Percentiles rank a stretch among this genome's conserved stretches.
Conservation (phyloP, 1,140 invertebrate genomes). For the Latrodectus geometricus region DNA sequence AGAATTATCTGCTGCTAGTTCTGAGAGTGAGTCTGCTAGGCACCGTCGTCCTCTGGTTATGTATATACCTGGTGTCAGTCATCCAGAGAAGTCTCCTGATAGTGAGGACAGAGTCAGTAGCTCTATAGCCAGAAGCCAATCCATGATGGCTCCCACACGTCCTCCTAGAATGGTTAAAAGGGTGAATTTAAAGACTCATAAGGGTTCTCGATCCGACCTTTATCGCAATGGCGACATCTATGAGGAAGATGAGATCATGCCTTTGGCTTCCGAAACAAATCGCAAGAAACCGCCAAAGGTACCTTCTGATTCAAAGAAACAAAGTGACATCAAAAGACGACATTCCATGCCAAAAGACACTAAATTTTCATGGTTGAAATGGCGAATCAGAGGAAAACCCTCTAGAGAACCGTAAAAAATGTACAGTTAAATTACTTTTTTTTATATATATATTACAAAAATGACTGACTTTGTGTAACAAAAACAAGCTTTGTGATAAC, state of each 20-base stretch:
- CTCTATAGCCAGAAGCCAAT: constrained; percentile 54
- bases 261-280: constrained; percentile 45
- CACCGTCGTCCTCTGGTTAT: constrained; percentile 50
- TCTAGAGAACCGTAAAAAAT: constrained; percentile 58
- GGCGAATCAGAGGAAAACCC: constrained; percentile 62
- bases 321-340: constrained; percentile 56
- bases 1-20: constrained; percentile 51
- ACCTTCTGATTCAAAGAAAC: constrained; percentile 41
- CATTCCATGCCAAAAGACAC: constrained; percentile 62
- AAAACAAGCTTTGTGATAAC: neutral
- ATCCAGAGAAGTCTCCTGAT: constrained; percentile 40
- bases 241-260: constrained; percentile 56
- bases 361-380: constrained; percentile 63
- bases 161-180: constrained; percentile 41
- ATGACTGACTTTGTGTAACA: neutral
- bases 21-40: constrained; percentile 57
- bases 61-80: constrained; percentile 62
- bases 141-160: constrained; percentile 53
- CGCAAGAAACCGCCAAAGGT: constrained; percentile 49
- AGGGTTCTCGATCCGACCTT: constrained; percentile 27
- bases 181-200: constrained; percentile 9
- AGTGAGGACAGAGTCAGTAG: constrained; percentile 50
- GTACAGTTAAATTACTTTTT: neutral
- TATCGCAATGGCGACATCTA: constrained; percentile 26
- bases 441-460: neutral